These are phyloP conservation scores for Drosophila siamana DNA, from an alignment of 2,888 invertebrate species.

Conservation along the genomic window DNA sequence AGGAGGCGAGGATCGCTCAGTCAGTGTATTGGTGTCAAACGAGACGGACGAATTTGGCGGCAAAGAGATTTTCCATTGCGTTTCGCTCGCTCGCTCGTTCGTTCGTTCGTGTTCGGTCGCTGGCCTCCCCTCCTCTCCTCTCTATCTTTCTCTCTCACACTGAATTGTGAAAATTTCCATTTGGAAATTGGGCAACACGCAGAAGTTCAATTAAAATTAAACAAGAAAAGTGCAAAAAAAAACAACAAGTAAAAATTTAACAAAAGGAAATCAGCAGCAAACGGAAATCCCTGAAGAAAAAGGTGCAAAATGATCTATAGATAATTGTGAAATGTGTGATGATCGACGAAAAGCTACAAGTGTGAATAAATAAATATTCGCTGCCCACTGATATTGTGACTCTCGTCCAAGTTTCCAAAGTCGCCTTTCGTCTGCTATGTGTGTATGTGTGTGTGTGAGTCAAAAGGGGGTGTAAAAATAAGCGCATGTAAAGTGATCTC, in stretches of 20 bases:
- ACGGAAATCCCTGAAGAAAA: constrained; percentile 38
- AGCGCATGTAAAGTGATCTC: constrained; percentile 76
- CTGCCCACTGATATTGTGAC: constrained; percentile 37
- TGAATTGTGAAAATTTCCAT: constrained; percentile 75
- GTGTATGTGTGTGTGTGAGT: constrained; percentile 19
- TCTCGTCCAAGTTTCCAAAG: constrained; percentile 31
- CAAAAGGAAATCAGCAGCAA: constrained; percentile 45
- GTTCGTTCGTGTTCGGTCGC: constrained; percentile 66
- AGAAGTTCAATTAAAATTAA: constrained; percentile 59
- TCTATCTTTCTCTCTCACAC: constrained; percentile 47
- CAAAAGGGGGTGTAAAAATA: constrained; percentile 73
- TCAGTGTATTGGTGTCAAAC: constrained; percentile 80
- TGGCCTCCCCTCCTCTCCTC: constrained; percentile 35
- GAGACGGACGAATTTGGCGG: constrained; percentile 78
- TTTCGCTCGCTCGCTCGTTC: constrained; percentile 61
- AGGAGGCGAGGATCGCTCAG: constrained; percentile 80
- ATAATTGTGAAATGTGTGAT: constrained; percentile 27
- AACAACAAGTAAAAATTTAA: constrained; percentile 42
- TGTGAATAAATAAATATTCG: constrained; percentile 42
- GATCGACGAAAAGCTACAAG: constrained; percentile 25
- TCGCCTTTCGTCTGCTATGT: constrained; percentile 31
- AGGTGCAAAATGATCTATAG: constrained; percentile 54
- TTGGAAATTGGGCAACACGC: constrained; percentile 61
- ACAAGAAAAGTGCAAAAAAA: constrained; percentile 51
- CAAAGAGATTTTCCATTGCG: constrained; percentile 65